phyloP scores from a whole-genome alignment of 1,140 invertebrate species.

The Paraescarpia echinospica region DNA sequence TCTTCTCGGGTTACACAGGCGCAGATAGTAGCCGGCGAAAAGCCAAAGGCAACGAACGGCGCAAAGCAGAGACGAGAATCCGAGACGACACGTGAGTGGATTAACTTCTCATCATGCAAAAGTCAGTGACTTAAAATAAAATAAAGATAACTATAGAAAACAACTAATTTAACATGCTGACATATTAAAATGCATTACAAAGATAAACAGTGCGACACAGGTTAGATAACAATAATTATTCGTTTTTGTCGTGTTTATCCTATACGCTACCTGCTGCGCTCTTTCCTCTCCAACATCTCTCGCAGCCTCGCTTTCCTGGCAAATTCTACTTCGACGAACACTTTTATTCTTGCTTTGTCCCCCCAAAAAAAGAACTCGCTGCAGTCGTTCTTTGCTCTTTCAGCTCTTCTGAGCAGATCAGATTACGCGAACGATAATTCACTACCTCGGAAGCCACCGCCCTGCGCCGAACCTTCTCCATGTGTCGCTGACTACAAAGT shows the following conservation, averaged over 20 bases:
- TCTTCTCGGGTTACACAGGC: neutral
- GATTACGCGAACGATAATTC: neutral
- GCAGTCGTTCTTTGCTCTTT: neutral
- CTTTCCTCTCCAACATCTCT: neutral
- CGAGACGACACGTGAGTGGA: neutral
- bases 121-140: neutral
- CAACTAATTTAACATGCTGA: neutral
- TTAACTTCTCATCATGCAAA: neutral
- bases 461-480: too few species aligned
- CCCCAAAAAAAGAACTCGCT: neutral
- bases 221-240: neutral
- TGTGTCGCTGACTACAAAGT: neutral
- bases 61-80: neutral
- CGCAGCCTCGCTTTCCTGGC: neutral
- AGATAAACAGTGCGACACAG: neutral
- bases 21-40: neutral
- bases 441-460: neutral
- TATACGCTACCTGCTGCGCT: too few species aligned
- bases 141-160: neutral
- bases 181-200: neutral
- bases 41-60: neutral
- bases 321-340: neutral
- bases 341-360: neutral
- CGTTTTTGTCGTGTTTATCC: neutral
- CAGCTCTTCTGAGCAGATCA: neutral